Percentiles rank a stretch among this genome's conserved stretches.
Evolutionary conservation across 2,113 vertebrate genomes (phyloP).

Genomic region (Brachypteracias leptosomus): DNA sequence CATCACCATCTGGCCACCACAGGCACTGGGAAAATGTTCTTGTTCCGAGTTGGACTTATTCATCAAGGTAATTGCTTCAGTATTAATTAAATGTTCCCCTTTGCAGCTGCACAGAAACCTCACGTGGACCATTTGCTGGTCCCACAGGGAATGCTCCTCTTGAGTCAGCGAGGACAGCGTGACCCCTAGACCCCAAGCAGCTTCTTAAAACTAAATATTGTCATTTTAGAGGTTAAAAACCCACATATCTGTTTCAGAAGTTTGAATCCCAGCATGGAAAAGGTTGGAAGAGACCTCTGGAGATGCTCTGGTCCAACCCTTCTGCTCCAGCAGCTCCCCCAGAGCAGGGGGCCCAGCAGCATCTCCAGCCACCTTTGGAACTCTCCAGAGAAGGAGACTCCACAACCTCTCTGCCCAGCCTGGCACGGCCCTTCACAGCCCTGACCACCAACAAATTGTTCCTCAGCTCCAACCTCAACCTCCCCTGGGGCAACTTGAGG

Average conservation of each 20-base stretch:
- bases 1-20: constrained; percentile 75
- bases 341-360: not conserved
- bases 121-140: not conserved
- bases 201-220: not conserved
- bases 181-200: not conserved
- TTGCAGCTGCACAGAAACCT: constrained; percentile 59
- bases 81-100: constrained; percentile 73
- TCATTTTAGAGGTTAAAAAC: not conserved
- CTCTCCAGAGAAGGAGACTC: too few relatives aligned
- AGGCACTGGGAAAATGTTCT: constrained; percentile 58
- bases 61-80: constrained; percentile 71
- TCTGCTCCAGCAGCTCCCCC: not conserved
- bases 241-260: not conserved
- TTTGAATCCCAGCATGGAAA: not conserved
- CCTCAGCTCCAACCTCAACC: not conserved
- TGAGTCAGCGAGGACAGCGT: not conserved
- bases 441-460: not conserved
- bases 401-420: too few relatives aligned
- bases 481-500: not conserved
- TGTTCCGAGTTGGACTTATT: constrained; percentile 65
- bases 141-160: not conserved
- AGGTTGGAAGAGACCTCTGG: not conserved
- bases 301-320: not conserved
- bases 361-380: too few relatives aligned
- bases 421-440: not conserved